Evolutionary conservation across 2,888 invertebrate genomes (phyloP).

Genomic region (Laspeyria flexula): DNA sequence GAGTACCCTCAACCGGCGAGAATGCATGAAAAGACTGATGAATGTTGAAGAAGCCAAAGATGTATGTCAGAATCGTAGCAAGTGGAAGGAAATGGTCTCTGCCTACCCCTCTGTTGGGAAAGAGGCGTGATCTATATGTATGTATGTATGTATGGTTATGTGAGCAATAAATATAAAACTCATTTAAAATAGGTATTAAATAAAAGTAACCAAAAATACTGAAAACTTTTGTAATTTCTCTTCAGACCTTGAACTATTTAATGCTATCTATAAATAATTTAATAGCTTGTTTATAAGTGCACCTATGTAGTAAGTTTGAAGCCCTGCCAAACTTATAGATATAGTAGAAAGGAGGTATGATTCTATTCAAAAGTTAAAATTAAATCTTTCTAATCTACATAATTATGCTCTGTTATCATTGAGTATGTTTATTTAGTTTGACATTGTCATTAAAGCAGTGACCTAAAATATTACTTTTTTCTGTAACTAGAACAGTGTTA

Average conservation of each 20-base stretch:
- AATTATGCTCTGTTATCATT: slow-evolving; percentile 16
- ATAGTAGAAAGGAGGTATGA: slow-evolving; percentile 20
- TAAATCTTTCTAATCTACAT: neutral
- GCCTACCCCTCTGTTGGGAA: too few species aligned
- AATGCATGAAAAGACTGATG: too few species aligned
- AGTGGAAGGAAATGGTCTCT: too few species aligned
- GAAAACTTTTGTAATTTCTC: slow-evolving; percentile 37
- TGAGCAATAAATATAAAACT: too few species aligned
- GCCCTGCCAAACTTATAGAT: slow-evolving; percentile 50
- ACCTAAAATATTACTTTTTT: slow-evolving; percentile 46
- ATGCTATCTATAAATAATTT: slow-evolving; percentile 43
- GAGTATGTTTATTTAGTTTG: slow-evolving; percentile 46
- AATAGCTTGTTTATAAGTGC: slow-evolving; percentile 26
- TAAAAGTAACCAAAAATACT: slow-evolving; percentile 2
- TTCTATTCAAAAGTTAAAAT: neutral
- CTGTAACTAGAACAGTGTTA: slow-evolving; percentile 1
- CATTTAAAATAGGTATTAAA: too few species aligned
- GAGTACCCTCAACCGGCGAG: too few species aligned
- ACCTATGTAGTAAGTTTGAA: slow-evolving; percentile 46
- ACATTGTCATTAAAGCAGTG: slow-evolving; percentile 50
- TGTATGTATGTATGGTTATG: too few species aligned
- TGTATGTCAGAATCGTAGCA: too few species aligned
- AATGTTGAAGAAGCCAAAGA: too few species aligned
- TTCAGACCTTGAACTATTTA: slow-evolving; percentile 52
- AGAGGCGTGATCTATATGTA: too few species aligned